Percentiles rank a stretch among this genome's conserved stretches.
phyloP scores from a whole-genome alignment of 2,888 invertebrate genomes.

The Plemyria rubiginata region DNA sequence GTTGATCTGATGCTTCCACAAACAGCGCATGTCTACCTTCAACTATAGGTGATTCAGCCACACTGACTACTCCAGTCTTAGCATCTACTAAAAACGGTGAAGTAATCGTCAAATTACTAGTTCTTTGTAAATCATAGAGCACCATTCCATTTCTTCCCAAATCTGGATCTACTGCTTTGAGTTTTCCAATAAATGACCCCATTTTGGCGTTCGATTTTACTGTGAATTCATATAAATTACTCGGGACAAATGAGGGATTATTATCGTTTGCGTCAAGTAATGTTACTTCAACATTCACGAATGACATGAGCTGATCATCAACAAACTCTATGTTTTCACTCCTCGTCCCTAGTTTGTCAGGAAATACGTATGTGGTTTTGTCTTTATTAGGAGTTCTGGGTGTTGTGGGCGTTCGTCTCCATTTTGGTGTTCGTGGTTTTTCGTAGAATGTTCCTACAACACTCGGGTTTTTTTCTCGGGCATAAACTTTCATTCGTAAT shows the following conservation, averaged over 20 bases:
- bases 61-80: constrained; percentile 88
- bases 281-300: constrained; percentile 91
- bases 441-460: constrained; percentile 84
- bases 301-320: constrained; percentile 78
- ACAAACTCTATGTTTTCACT: constrained; percentile 75
- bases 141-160: constrained; percentile 90
- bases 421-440: constrained; percentile 72
- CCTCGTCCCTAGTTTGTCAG: constrained; percentile 72
- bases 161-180: constrained; percentile 93
- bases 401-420: constrained; percentile 64
- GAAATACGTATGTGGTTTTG: constrained; percentile 78
- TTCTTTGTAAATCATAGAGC: constrained; percentile 89
- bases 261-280: constrained; percentile 96
- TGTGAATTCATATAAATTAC: constrained; percentile 92
- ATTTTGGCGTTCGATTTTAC: constrained; percentile 88
- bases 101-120: constrained; percentile 86
- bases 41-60: constrained; percentile 87
- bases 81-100: constrained; percentile 90
- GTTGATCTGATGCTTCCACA: constrained; percentile 93
- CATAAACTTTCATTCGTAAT: constrained; percentile 90
- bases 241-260: constrained; percentile 93
- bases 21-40: constrained; percentile 92
- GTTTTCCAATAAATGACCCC: constrained; percentile 90
- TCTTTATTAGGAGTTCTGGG: constrained; percentile 59
- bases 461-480: constrained; percentile 90